Evolutionary conservation across 2,113 vertebrate species (phyloP), one percentile per base, ranked within the genome.

Genomic region (Pygoscelis adeliae): DNA sequence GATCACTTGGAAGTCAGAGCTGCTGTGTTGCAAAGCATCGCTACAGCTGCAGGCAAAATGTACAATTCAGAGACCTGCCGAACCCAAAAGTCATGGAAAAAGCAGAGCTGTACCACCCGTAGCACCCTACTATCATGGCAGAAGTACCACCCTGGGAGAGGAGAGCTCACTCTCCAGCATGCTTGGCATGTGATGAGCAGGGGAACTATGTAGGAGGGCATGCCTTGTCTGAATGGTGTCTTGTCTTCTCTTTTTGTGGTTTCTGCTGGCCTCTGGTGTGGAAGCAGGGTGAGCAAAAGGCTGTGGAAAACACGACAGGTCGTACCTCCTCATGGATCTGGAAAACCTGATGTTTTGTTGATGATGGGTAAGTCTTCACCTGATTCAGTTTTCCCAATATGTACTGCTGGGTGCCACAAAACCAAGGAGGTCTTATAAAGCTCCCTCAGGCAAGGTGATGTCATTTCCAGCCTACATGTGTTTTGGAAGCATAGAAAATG

Each of bases 1-100:
- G 90, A 96, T 96, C 83, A 46, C 55, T 95, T 80, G 79, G 87
- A 96, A 96, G 73, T 83, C 81, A 58, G 93, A 96, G 82, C 40
- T 80, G 49, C 81, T 63, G 73, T 69, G 65, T 83, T 65, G 70
- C 81, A 94, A 96, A 92, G 73, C 87, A 80, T 23, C 2, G 5
- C 80, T 84, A 46, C 91, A 97, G 95, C 93, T 96, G 94, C 74
- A 78, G 92, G 84, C 58, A 90, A 83, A 96, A 90, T 15, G 40
- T 36, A 74, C 21, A 49, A 59, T 88, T 91, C 7, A 1, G 53
- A 91, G 87, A 91, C 44, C 25, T 82, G 87, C 34, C 0, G 13
- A 94, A 72, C 22, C 36, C 32, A 27, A 72, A 85, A 91, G 58
- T 15, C 22, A 17, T 22, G n/a, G 55, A 50, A 62, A 94, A 93